These are phyloP conservation scores for Drosophila setosimentum DNA, from an alignment of 2,888 invertebrate species.

Conservation along the genomic window DNA sequence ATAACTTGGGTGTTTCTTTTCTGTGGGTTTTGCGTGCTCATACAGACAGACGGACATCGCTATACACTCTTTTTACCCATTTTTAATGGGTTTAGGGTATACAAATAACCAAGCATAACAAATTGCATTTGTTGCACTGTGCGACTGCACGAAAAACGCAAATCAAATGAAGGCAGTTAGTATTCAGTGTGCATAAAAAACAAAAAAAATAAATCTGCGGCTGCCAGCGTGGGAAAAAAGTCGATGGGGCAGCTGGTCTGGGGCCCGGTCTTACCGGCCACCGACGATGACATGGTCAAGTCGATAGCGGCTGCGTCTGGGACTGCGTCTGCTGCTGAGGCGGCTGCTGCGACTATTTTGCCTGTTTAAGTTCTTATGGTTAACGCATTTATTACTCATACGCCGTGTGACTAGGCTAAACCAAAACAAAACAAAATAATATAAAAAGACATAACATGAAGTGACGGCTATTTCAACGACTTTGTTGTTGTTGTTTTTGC, in stretches of 20 bases:
- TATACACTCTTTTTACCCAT: too few relatives aligned
- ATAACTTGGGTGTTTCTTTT: too few relatives aligned
- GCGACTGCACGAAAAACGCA: constrained; percentile 45
- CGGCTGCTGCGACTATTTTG: constrained; percentile 2
- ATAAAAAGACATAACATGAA: constrained; percentile 12
- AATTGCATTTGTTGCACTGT: constrained; percentile 49
- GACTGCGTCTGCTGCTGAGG: constrained; percentile 2
- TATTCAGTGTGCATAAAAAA: constrained; percentile 58
- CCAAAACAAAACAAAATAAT: not conserved
- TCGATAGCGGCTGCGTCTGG: not conserved
- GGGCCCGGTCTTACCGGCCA: constrained; percentile 37
- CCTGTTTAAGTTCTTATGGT: constrained; percentile 40
- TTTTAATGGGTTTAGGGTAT: too few relatives aligned
- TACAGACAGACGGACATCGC: too few relatives aligned
- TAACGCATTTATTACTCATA: constrained; percentile 69
- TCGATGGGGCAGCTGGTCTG: constrained; percentile 33
- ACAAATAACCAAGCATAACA: not conserved
- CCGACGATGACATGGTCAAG: constrained; percentile 39
- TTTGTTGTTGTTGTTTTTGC: constrained; percentile 10
- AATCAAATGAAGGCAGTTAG: constrained; percentile 61
- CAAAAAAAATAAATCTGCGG: constrained; percentile 35
- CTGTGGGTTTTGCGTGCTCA: too few relatives aligned
- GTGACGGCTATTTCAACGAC: constrained; percentile 19
- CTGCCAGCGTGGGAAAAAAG: constrained; percentile 70
- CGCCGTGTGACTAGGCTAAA: constrained; percentile 48